Evolutionary conservation across 2,888 invertebrate species (phyloP), one percentile per base, ranked within the genome.

Genomic region (Platypus cylindrus): DNA sequence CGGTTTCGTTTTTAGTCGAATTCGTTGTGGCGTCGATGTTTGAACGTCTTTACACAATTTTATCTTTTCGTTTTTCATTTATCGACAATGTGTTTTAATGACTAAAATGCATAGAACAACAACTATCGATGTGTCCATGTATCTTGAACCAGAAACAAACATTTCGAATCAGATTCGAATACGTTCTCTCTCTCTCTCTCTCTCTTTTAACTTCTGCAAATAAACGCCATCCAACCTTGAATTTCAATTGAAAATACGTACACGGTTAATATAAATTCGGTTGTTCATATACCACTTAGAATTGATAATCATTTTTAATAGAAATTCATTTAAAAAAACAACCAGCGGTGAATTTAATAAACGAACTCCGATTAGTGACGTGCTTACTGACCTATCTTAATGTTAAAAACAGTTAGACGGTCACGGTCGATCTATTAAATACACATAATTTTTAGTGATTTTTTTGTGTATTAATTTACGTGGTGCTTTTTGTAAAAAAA

Each of bases 351-450:
- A n/a, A n/a, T n/a, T n/a, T n/a, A n/a, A n/a, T n/a, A n/a, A n/a
- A n/a, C n/a, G n/a, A n/a, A n/a, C n/a, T n/a, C n/a, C n/a, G n/a
- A n/a, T n/a, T n/a, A 22, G 30, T 30, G 30, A 30, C 30, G 30
- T 20, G 30, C 22, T 36, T 36, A 37, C 49, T 49, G 59, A 61
- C 60, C 61, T 61, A 55, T 53, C 57, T 47, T 55, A 60, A 60
- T 55, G 48, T 53, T 56, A 52, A 52, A 54, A 55, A 52, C 55
- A 53, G 56, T 58, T 56, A 58, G 51, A 53, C 55, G 59, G 59
- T 55, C 59, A 58, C 50, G 58, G 58, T 51, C 56, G 49, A 45
- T 47, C 36, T 34, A 41, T 34, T 35, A 33, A 22, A 30, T 8
- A 18, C 30, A 30, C 14, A 23, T 30, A 23, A 22, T 26, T 22